These are phyloP conservation scores for Nettapus auritus DNA, from an alignment of 2,113 vertebrate species.

Conservation along the genomic window DNA sequence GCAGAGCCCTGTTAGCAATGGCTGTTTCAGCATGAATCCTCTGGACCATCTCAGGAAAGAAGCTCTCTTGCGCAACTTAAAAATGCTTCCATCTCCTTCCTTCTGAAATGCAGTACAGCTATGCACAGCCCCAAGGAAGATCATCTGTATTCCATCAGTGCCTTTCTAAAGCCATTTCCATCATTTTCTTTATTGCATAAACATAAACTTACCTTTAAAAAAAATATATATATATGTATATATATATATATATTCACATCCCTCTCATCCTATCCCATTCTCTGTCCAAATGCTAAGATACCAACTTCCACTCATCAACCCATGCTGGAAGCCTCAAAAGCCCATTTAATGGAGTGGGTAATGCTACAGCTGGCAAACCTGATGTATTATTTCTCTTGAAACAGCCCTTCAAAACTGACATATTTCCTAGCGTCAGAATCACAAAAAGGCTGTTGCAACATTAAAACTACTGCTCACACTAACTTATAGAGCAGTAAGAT, in stretches of 20 bases:
- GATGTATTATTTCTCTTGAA: background rate
- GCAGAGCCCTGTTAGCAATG: background rate
- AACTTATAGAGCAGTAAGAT: too few relatives aligned
- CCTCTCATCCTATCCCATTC: background rate
- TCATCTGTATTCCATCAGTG: accelerated
- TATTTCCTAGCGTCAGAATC: background rate
- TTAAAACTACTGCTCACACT: background rate
- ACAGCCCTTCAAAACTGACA: background rate
- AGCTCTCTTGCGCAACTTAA: background rate
- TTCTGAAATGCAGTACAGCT: background rate
- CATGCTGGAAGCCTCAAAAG: background rate
- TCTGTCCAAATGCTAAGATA: background rate
- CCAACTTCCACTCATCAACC: background rate
- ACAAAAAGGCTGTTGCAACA: background rate
- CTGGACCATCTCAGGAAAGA: background rate
- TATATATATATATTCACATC: background rate
- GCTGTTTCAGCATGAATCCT: background rate
- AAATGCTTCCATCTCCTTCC: background rate
- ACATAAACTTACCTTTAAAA: background rate
- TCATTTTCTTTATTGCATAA: background rate
- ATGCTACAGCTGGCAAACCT: background rate
- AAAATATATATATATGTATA: too few relatives aligned
- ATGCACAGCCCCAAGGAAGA: background rate
- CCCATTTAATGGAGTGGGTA: background rate
- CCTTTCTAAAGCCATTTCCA: background rate